Conservation (phyloP, 30 jellyfish, hydroid and myxozoan species). For the Phacellophora camtschatica region DNA sequence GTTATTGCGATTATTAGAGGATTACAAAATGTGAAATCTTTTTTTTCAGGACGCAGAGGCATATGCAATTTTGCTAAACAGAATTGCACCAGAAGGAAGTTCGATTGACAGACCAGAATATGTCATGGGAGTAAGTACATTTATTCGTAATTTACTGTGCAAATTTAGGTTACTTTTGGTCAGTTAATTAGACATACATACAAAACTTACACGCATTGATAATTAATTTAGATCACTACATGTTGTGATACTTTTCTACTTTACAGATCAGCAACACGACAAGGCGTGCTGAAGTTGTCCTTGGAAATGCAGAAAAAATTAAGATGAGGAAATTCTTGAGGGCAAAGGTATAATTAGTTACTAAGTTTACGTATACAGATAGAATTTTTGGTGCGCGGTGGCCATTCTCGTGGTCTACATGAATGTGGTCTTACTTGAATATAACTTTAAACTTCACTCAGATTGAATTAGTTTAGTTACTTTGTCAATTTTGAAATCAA, state of each 20-base stretch:
- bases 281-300: constrained; percentile 89
- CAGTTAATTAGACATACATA: not conserved
- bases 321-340: constrained; percentile 91
- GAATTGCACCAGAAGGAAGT: constrained; percentile 91
- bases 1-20: too few species aligned
- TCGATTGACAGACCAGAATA: constrained; percentile 88
- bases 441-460: too few species aligned
- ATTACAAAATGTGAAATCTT: too few species aligned
- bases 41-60: constrained; percentile 96
- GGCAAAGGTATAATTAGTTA: constrained; percentile 69
- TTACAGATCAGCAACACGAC: constrained; percentile 65
- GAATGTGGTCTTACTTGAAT: too few species aligned
- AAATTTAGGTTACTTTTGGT: not conserved
- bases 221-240: not conserved
- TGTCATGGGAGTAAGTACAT: constrained; percentile 50
- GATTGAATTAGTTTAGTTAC: too few species aligned
- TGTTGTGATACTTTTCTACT: not conserved
- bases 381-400: not conserved
- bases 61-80: constrained; percentile 87
- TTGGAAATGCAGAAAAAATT: constrained; percentile 92
- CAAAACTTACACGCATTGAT: not conserved
- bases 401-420: too few species aligned
- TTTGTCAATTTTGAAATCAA: too few species aligned
- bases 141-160: not conserved
- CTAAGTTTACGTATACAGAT: not conserved